These are phyloP conservation scores for Lateolabrax maculatus DNA, from an alignment of 2,797 vertebrate genomes.

Conservation along the genomic window DNA sequence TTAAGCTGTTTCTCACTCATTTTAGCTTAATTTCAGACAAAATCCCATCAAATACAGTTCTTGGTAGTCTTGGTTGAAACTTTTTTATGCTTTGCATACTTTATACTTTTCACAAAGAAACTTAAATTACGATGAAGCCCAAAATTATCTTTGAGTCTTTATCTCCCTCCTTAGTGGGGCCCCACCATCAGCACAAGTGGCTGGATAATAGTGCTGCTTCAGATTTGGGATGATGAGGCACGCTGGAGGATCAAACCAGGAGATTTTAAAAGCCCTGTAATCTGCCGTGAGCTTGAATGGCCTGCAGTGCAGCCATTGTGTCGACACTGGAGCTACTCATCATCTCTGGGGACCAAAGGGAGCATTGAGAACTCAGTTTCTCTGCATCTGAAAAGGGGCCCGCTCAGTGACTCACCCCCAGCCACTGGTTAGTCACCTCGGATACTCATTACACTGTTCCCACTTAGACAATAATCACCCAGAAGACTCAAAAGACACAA, in stretches of 20 bases:
- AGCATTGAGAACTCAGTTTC: constrained; percentile 37
- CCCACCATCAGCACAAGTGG: constrained; percentile 24
- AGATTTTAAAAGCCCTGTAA: constrained; percentile 49
- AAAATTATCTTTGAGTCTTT: not conserved
- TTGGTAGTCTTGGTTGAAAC: not conserved
- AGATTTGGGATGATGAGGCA: constrained; percentile 41
- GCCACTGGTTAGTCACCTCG: constrained; percentile 70
- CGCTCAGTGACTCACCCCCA: constrained; percentile 55
- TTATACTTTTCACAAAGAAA: not conserved
- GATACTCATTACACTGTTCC: constrained; percentile 63
- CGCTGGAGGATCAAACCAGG: constrained; percentile 38
- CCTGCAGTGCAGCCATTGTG: constrained; percentile 55
- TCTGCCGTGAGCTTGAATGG: constrained; percentile 50
- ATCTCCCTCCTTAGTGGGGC: not conserved
- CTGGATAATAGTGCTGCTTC: constrained; percentile 32
- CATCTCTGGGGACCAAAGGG: constrained; percentile 59
- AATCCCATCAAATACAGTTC: not conserved
- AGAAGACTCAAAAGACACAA: constrained; percentile 26
- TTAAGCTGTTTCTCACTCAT: not conserved
- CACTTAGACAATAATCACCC: constrained; percentile 47
- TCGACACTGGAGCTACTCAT: constrained; percentile 66
- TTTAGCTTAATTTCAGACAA: not conserved
- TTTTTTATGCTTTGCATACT: not conserved
- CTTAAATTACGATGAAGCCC: constrained; percentile 29
- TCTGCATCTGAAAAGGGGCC: constrained; percentile 44